Conservation (phyloP, 2,797 vertebrate genomes). For the Tympanoctomys barrerae region DNA sequence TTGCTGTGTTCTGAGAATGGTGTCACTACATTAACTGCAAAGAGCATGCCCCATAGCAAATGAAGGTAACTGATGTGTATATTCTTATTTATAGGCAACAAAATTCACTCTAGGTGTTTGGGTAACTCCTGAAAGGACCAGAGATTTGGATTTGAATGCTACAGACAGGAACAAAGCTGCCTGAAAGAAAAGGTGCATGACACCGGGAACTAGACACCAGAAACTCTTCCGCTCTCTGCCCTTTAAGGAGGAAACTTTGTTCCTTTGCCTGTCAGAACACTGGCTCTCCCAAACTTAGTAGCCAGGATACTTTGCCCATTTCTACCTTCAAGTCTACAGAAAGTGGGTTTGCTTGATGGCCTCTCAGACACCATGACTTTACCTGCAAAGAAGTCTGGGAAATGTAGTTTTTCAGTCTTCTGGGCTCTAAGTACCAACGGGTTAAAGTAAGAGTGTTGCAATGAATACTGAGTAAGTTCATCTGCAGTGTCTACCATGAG, state of each 20-base stretch:
- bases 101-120: neutral
- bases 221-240: neutral
- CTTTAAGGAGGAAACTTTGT: neutral
- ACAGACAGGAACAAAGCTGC: slow-evolving; percentile 21
- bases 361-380: neutral
- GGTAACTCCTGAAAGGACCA: neutral
- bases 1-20: neutral
- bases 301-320: neutral
- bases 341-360: neutral
- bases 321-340: neutral
- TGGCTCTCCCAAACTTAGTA: neutral
- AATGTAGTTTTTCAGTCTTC: slow-evolving; percentile 20
- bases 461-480: neutral
- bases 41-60: neutral
- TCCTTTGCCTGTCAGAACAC: neutral
- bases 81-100: slow-evolving; percentile 18
- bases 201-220: neutral
- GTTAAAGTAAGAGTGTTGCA: neutral
- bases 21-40: neutral
- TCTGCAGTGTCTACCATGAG: neutral
- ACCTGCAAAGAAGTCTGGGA: slow-evolving; percentile 37
- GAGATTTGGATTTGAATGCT: slow-evolving; percentile 36
- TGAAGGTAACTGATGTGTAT: neutral
- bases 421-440: neutral
- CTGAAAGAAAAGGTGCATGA: neutral